Conservation (phyloP, 2,113 vertebrate genomes). For the Malurus melanocephalus region DNA sequence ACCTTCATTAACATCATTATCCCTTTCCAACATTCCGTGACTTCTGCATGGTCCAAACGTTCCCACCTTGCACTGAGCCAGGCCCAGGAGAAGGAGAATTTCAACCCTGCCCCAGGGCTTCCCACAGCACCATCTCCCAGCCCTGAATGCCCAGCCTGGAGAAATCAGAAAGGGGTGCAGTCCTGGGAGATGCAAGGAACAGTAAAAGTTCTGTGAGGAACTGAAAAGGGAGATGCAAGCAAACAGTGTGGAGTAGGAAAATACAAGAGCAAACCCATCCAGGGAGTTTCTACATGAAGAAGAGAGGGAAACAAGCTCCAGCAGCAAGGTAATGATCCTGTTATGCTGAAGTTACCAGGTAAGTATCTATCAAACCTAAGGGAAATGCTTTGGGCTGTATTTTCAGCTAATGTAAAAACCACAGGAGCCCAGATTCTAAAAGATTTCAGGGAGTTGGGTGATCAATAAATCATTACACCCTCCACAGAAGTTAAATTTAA, state of each 20-base stretch:
- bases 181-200: neutral
- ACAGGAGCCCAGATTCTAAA: neutral
- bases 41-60: neutral
- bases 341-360: neutral
- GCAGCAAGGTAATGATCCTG: neutral
- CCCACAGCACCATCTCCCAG: neutral
- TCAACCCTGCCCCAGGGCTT: neutral
- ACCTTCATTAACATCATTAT: accelerated
- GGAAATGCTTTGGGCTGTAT: neutral
- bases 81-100: accelerated
- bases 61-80: accelerated
- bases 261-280: neutral
- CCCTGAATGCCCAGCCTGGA: accelerated
- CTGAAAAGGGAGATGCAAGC: neutral
- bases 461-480: neutral
- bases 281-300: neutral
- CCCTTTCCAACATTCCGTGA: accelerated
- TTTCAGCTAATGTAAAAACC: neutral
- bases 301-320: neutral
- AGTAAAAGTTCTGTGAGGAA: neutral
- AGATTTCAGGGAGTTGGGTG: neutral
- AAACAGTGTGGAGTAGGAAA: accelerated
- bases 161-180: no score
- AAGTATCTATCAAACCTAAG: neutral
- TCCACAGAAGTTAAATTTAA: neutral